Base-by-base conservation (phyloP, 2,888 invertebrate species). In the Lydus trimaculatus region DNA sequence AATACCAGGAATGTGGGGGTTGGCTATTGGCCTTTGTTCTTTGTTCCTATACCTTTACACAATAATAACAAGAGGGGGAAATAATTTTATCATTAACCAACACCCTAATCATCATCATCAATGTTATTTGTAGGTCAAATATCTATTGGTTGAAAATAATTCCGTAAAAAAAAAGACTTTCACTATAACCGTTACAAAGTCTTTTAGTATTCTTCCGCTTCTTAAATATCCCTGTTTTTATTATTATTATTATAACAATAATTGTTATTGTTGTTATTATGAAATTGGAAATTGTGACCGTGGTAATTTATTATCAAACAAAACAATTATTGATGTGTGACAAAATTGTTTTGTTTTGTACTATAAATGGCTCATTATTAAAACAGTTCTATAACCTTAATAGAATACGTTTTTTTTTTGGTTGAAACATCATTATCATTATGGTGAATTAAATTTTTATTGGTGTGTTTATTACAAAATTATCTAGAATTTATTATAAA, bases 1-100 rank as follows among this genome's bases (percentile, higher is more conserved):
- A 80, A 89, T 56, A 20, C 56, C 56, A n/a, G 31, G 67, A 67
- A 67, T 67, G 67, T 58, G 67, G 58, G 65, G 69, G 69, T 62
- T 69, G 69, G 67, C 36, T 52, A 33, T 58, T 28, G 20, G 65
- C 62, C 67, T 71, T 67, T 67, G 67, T 71, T 71, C 71, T 63
- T 63, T 65, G 63, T 63, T 60, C n/a, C n/a, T n/a, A n/a, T 60
- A 58, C 61, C 65, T 62, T n/a, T 6, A 9, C 25, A 56, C 0
- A n/a, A n/a, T n/a, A n/a, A n/a, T n/a, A n/a, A n/a, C n/a, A 64
- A 25, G 4, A 2, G 36, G 17, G 23, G 25, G 36, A 20, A 23
- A 39, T n/a, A 20, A 25, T 61, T 61, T 9, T 9, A 39, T 20
- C n/a, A 23, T 52, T 20, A 20, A 23, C n/a, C n/a, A 52, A 9